Conservation (phyloP, 1,140 invertebrate genomes). For the Panagrolaimus sp. region DNA sequence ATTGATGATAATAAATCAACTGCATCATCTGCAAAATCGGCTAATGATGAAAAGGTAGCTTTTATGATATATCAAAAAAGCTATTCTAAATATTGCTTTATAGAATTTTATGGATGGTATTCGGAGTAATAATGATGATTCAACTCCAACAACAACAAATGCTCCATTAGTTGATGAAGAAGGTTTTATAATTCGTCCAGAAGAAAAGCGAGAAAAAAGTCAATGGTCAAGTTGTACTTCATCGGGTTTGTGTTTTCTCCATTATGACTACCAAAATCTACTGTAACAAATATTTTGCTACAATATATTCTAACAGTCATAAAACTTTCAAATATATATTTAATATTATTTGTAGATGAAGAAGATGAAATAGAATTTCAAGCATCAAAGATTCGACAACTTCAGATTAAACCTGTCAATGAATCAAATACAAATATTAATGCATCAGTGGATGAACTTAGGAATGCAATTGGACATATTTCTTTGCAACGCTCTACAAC, state of each 20-base stretch:
- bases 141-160: neutral
- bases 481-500: constrained; percentile 43
- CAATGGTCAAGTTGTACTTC: constrained; percentile 28
- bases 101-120: no score
- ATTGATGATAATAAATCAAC: constrained; percentile 26
- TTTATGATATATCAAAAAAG: no score
- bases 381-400: constrained; percentile 47
- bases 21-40: constrained; percentile 40
- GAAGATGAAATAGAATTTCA: constrained; percentile 47
- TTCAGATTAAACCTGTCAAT: constrained; percentile 52
- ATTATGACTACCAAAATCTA: no score
- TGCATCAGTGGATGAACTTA: constrained; percentile 52
- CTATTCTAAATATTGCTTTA: no score
- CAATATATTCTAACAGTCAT: neutral
- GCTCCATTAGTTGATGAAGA: constrained; percentile 37
- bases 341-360: constrained; percentile 37
- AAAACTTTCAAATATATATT: no score
- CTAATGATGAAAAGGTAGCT: constrained; percentile 43
- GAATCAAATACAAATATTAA: constrained; percentile 40
- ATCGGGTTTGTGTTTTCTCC: constrained; percentile 19
- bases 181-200: constrained; percentile 37
- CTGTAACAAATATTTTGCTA: neutral
- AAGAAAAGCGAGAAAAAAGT: neutral
- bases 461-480: constrained; percentile 52
- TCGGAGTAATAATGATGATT: neutral